Evolutionary conservation across 2,797 vertebrate genomes (phyloP).

Genomic region (Enteromius unitaeniatus): DNA sequence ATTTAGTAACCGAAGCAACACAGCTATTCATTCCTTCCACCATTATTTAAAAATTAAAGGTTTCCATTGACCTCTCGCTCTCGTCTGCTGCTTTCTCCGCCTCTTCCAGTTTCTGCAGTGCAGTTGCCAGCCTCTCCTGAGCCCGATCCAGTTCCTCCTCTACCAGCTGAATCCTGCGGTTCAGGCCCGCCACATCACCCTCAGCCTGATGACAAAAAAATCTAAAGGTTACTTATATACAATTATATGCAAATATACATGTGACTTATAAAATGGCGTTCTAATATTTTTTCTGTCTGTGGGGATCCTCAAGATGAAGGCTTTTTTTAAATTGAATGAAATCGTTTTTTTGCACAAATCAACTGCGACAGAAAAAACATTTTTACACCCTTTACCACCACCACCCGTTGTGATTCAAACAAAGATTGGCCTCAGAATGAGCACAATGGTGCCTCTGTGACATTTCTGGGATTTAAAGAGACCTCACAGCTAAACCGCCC

Average conservation of each 20-base stretch:
- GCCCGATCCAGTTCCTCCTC: slow-evolving; percentile 98
- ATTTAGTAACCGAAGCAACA: neutral
- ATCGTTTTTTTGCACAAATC: neutral
- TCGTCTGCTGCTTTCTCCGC: slow-evolving; percentile 98
- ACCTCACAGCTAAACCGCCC: slow-evolving; percentile 25
- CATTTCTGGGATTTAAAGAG: slow-evolving; percentile 28
- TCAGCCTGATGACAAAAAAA: slow-evolving; percentile 83
- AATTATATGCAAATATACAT: slow-evolving; percentile 27
- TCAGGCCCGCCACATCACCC: slow-evolving; percentile 93
- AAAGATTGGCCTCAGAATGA: slow-evolving; percentile 39
- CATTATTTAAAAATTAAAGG: neutral
- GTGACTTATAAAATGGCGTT: neutral
- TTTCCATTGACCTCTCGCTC: slow-evolving; percentile 88
- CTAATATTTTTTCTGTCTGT: too few relatives aligned
- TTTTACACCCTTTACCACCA: slow-evolving; percentile 27
- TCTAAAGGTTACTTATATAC: slow-evolving; percentile 33
- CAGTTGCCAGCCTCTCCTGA: slow-evolving; percentile 92
- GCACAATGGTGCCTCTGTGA: slow-evolving; percentile 53
- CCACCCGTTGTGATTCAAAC: slow-evolving; percentile 40
- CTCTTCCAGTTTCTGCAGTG: slow-evolving; percentile 97
- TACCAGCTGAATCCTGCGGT: slow-evolving; percentile 97
- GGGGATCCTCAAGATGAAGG: neutral
- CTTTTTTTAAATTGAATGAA: too few relatives aligned
- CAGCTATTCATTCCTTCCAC: neutral
- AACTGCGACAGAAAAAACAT: slow-evolving; percentile 38